Evolutionary conservation across 2,113 vertebrate species (phyloP).

Genomic region (Zosterops pallidus): DNA sequence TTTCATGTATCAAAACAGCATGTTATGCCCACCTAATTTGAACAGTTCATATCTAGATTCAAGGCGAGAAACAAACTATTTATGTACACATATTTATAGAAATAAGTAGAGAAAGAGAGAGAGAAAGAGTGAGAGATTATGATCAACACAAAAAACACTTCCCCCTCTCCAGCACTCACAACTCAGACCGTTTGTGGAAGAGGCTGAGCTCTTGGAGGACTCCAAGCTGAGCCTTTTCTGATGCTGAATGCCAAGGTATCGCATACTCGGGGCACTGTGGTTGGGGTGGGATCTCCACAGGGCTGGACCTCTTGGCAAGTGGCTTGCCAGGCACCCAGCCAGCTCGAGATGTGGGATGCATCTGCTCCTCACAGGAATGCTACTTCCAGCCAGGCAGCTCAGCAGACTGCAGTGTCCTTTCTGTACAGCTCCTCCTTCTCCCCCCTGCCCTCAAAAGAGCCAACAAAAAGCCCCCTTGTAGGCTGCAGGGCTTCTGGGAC

Average conservation of each 20-base stretch:
- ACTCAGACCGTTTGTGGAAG: conserved; percentile 24
- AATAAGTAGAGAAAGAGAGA: conserved; percentile 53
- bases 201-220: conserved; percentile 51
- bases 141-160: conserved; percentile 41
- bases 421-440: conserved; percentile 44
- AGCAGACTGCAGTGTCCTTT: conserved; percentile 57
- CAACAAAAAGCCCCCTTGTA: background rate
- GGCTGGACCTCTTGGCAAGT: background rate
- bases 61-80: conserved; percentile 74
- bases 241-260: conserved; percentile 54
- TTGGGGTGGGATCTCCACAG: conserved; percentile 32
- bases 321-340: background rate
- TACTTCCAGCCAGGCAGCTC: conserved; percentile 47
- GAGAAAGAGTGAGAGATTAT: conserved; percentile 42
- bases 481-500: background rate
- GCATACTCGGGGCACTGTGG: conserved; percentile 25
- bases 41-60: conserved; percentile 68
- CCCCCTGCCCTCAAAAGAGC: background rate
- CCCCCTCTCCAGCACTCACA: conserved; percentile 58
- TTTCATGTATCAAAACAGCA: conserved; percentile 76
- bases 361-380: conserved; percentile 45
- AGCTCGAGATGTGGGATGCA: background rate
- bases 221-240: conserved; percentile 37
- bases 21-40: conserved; percentile 80
- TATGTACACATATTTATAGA: conserved; percentile 66